Evolutionary conservation across 2,888 invertebrate genomes (phyloP).

Genomic region (Drosophila limbata): DNA sequence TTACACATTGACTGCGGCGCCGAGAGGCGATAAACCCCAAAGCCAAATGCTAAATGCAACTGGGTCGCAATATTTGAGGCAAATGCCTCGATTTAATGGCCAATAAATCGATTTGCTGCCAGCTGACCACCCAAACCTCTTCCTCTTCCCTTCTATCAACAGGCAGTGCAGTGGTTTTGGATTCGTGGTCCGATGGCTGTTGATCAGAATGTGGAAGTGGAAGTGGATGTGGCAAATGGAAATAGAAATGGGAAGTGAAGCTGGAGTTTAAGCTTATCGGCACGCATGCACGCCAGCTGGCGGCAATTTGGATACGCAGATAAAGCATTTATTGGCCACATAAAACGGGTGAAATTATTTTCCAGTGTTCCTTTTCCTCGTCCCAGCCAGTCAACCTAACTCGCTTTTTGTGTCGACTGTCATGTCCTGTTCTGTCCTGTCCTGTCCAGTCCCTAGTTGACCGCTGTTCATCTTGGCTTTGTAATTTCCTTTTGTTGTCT

Average conservation of each 20-base stretch:
- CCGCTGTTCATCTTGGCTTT: slow-evolving; percentile 43
- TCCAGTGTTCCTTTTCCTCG: slow-evolving; percentile 24
- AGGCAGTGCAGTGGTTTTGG: slow-evolving; percentile 45
- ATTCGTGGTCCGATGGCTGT: slow-evolving; percentile 7
- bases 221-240: neutral
- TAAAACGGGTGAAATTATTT: slow-evolving; percentile 77
- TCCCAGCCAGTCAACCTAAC: slow-evolving; percentile 9
- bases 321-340: slow-evolving; percentile 80
- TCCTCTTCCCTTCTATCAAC: slow-evolving; percentile 14
- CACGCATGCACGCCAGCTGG: slow-evolving; percentile 76
- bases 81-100: slow-evolving; percentile 70
- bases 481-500: slow-evolving; percentile 59
- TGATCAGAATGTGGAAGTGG: slow-evolving; percentile 1
- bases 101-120: slow-evolving; percentile 76
- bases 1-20: slow-evolving; percentile 50
- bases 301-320: slow-evolving; percentile 77
- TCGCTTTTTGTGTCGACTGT: slow-evolving; percentile 23
- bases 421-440: slow-evolving; percentile 3
- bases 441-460: slow-evolving; percentile 7
- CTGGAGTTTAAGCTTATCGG: slow-evolving; percentile 64
- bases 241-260: slow-evolving; percentile 3
- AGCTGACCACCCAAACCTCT: slow-evolving; percentile 10
- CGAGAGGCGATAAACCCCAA: slow-evolving; percentile 30
- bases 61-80: slow-evolving; percentile 65
- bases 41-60: slow-evolving; percentile 69